phyloP scores from a whole-genome alignment of 2,797 vertebrate genomes.

The Xenops minutus region DNA sequence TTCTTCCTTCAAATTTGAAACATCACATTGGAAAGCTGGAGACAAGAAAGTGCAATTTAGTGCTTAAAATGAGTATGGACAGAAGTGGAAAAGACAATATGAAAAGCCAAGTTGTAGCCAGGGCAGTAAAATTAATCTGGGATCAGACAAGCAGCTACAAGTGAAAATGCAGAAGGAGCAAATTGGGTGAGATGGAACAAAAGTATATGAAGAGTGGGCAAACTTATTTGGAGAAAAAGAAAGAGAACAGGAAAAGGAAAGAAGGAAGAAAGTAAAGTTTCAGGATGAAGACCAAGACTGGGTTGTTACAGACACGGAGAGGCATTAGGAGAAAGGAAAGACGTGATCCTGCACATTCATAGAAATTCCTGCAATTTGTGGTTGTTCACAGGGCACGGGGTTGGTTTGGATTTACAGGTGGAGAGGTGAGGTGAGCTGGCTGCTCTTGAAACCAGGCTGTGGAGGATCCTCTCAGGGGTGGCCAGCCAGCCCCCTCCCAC shows the following conservation, averaged over 20 bases:
- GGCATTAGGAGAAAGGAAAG: background rate
- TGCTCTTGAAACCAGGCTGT: background rate
- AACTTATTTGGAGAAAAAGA: background rate
- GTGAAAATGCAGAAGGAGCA: background rate
- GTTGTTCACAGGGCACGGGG: background rate
- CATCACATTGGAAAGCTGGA: background rate
- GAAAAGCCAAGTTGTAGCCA: background rate
- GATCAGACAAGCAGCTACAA: background rate
- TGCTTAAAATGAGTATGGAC: background rate
- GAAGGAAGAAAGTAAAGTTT: background rate
- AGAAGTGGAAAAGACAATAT: background rate
- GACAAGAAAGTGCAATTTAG: background rate
- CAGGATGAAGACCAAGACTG: background rate
- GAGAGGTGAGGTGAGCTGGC: background rate
- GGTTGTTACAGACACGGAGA: background rate
- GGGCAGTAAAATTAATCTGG: background rate
- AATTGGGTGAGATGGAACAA: background rate
- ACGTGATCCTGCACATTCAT: background rate
- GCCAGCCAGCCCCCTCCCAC: background rate
- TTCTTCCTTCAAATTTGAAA: background rate
- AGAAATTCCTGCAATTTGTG: background rate
- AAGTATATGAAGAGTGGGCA: background rate
- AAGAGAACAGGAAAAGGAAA: background rate
- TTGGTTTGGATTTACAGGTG: background rate
- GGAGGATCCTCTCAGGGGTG: background rate